phyloP scores from a whole-genome alignment of 2,113 vertebrate genomes.

The Thunnus thynnus region DNA sequence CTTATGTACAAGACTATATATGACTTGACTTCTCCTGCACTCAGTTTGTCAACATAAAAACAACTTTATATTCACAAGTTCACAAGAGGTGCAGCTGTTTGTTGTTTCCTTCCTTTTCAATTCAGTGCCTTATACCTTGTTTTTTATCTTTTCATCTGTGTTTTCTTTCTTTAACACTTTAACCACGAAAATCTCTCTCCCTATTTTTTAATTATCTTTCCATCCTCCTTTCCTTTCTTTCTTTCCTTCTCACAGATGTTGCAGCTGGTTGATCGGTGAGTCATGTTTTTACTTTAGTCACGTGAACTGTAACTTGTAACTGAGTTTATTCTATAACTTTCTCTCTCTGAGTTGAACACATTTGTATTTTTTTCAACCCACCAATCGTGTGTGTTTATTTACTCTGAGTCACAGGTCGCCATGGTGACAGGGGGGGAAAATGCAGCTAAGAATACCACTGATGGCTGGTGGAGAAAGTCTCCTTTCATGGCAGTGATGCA shows the following conservation, averaged over 20 bases:
- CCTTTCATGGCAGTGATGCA: conserved; percentile 75
- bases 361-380: conserved; percentile 11
- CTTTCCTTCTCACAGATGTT: not conserved
- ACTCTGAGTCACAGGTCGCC: conserved; percentile 62
- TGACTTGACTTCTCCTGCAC: not conserved
- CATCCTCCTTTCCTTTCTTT: not conserved
- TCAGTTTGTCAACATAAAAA: no score
- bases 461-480: conserved; percentile 55
- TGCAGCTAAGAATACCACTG: conserved; percentile 71
- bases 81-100: not conserved
- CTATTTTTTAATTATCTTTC: not conserved
- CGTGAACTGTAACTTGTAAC: no score
- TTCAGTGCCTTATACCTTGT: not conserved
- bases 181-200: no score
- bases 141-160: not conserved
- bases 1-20: no score
- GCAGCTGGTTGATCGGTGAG: no score
- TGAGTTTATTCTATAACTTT: no score
- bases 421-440: conserved; percentile 70
- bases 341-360: conserved; percentile 6
- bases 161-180: not conserved
- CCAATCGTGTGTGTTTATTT: conserved; percentile 73
- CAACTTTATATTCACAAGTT: no score
- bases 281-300: no score
- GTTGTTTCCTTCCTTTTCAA: not conserved